These are phyloP conservation scores for Alosa alosa DNA, from an alignment of 2,113 vertebrate species.

Conservation along the genomic window DNA sequence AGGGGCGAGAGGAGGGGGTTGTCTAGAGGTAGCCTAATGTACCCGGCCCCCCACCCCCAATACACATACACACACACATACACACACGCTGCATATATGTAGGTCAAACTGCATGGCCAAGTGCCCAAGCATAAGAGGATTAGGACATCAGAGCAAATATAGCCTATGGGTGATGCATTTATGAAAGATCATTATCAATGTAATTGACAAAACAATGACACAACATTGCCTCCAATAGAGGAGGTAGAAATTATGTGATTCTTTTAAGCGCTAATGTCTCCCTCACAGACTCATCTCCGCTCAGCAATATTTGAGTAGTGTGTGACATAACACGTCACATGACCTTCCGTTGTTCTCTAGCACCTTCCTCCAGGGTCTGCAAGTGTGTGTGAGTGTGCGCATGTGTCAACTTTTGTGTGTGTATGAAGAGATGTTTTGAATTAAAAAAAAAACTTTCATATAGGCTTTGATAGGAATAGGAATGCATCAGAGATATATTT, in stretches of 20 bases:
- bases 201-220: not conserved
- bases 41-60: not conserved
- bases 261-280: not conserved
- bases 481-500: not conserved
- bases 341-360: not conserved
- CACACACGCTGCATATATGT: constrained; percentile 33
- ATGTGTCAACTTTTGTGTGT: not conserved
- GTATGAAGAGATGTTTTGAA: not conserved
- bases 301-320: not conserved
- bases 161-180: constrained; percentile 29
- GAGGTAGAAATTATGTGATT: not conserved
- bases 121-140: constrained; percentile 66
- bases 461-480: not conserved
- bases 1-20: not conserved
- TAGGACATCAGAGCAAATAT: constrained; percentile 53
- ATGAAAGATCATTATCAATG: not conserved
- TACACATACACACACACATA: constrained; percentile 14
- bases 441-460: not conserved
- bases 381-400: not conserved
- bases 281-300: not conserved
- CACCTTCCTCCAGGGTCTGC: not conserved
- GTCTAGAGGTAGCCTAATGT: not conserved
- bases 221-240: not conserved
- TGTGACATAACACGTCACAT: not conserved
- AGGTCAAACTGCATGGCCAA: constrained; percentile 61